A percentile compares a stretch with the other conserved stretches of the same genome.
Evolutionary conservation across 92 coral and sea anemone species (phyloP).

Genomic region (Montipora capitata): DNA sequence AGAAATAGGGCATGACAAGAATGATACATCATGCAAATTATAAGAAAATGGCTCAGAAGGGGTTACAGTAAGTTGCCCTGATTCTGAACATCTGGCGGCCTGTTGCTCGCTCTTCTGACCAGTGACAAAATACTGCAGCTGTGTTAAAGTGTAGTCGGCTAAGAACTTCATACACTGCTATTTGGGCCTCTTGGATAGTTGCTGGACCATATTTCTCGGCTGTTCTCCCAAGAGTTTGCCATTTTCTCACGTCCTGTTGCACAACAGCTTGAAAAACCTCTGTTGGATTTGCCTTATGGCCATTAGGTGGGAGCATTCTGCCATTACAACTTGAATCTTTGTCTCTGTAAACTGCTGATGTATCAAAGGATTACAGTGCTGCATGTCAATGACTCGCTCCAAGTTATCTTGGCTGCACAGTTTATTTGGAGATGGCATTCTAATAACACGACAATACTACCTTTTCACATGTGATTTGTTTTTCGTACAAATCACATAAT

Average conservation of each 20-base stretch:
- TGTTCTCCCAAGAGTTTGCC: not conserved
- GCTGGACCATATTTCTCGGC: not conserved
- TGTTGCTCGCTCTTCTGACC: too few relatives aligned
- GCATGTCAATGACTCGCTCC: conserved; percentile 19
- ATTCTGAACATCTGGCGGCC: conserved; percentile 1
- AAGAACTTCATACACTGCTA: conserved; percentile 10
- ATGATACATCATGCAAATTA: conserved; percentile 15
- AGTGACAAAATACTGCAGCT: not conserved
- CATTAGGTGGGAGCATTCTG: conserved; percentile 7
- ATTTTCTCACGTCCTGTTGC: not conserved
- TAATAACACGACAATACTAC: too few relatives aligned
- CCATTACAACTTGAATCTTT: conserved; percentile 25
- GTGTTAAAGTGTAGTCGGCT: not conserved
- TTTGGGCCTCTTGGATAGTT: conserved; percentile 1
- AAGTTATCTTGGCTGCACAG: conserved; percentile 6
- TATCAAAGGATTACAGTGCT: not conserved
- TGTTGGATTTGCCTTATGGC: not conserved
- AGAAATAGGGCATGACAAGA: conserved; percentile 15
- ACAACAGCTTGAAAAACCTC: conserved; percentile 1
- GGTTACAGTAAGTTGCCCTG: conserved; percentile 15
- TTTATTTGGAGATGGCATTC: conserved; percentile 12
- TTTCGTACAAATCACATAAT: not conserved
- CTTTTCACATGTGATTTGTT: too few relatives aligned
- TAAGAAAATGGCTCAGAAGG: conserved; percentile 6
- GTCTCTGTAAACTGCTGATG: conserved; percentile 4